phyloP scores from a whole-genome alignment of 2,888 invertebrate species.

The Agrotis exclamationis region DNA sequence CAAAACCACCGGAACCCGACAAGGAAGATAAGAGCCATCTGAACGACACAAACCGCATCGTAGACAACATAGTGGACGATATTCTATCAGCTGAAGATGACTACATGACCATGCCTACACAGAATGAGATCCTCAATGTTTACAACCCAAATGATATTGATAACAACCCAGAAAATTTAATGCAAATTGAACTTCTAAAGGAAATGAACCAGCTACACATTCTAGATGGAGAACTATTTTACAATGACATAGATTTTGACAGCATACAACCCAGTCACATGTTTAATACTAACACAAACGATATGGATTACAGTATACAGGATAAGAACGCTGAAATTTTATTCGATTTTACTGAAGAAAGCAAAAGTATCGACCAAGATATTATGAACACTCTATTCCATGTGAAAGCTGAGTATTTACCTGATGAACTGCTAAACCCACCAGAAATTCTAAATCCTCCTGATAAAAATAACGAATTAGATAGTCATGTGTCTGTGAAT shows the following conservation, averaged over 20 bases:
- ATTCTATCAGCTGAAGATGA: constrained; percentile 87
- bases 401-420: constrained; percentile 77
- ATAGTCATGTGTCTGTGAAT: constrained; percentile 77
- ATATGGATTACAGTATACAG: constrained; percentile 75
- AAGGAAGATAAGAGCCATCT: constrained; percentile 70
- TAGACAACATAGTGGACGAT: constrained; percentile 87
- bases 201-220: constrained; percentile 86
- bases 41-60: constrained; percentile 73
- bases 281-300: constrained; percentile 79
- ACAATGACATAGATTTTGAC: constrained; percentile 87
- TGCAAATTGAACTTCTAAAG: constrained; percentile 86
- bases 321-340: constrained; percentile 79
- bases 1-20: constrained; percentile 58
- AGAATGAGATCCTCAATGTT: constrained; percentile 76
- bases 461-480: constrained; percentile 69
- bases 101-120: constrained; percentile 81
- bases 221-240: constrained; percentile 85
- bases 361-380: constrained; percentile 82
- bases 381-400: constrained; percentile 83
- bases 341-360: constrained; percentile 80
- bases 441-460: constrained; percentile 67
- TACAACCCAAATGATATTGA: constrained; percentile 73
- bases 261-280: constrained; percentile 82
- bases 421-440: constrained; percentile 81
- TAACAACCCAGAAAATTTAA: constrained; percentile 76